phyloP scores from a whole-genome alignment of 2,888 invertebrate genomes.

The Tetrapedia diversipes region DNA sequence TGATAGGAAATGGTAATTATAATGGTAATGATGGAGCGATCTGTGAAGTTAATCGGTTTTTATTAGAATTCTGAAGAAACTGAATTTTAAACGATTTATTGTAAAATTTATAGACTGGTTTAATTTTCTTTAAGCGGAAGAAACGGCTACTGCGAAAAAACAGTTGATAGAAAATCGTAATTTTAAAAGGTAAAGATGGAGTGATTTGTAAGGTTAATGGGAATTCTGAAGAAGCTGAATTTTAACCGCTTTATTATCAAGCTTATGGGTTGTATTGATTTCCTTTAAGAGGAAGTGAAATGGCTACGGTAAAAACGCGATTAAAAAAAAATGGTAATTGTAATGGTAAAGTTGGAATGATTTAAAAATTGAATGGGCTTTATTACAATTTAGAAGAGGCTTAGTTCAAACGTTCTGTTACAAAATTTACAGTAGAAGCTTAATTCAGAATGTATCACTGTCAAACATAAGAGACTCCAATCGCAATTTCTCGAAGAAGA shows the following conservation, averaged over 20 bases:
- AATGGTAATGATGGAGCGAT: not conserved
- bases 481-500: too few species aligned
- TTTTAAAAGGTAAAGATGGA: not conserved
- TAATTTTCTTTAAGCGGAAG: too few species aligned
- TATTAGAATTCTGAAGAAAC: not conserved
- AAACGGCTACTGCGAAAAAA: too few species aligned
- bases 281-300: not conserved
- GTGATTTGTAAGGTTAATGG: too few species aligned
- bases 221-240: not conserved
- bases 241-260: too few species aligned
- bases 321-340: constrained; percentile 1
- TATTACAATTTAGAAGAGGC: not conserved
- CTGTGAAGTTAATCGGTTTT: too few species aligned
- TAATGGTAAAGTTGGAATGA: not conserved
- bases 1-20: not conserved
- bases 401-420: not conserved
- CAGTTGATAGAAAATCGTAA: not conserved
- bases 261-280: too few species aligned
- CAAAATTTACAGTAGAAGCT: too few species aligned
- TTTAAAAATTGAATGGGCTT: not conserved
- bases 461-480: too few species aligned
- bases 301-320: too few species aligned
- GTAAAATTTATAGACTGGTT: too few species aligned
- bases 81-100: not conserved
- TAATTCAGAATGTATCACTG: too few species aligned